These are phyloP conservation scores for Ceriagrion tenellum DNA, from an alignment of 2,888 invertebrate species.

Conservation along the genomic window DNA sequence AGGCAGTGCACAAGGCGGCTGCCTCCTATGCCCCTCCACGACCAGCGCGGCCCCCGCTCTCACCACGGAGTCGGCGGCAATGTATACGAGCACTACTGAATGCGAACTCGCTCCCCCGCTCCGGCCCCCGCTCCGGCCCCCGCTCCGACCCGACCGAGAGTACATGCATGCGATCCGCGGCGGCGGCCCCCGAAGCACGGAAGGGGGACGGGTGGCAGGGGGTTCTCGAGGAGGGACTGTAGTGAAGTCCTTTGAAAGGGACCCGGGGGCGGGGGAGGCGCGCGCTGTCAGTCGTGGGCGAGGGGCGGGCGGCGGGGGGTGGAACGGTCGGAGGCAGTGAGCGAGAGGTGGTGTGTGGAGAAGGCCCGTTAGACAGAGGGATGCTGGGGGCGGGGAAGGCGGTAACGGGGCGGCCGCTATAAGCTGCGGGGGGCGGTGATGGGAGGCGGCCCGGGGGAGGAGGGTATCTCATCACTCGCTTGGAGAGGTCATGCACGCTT, in stretches of 20 bases:
- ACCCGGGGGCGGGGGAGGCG: neutral
- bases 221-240: neutral
- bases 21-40: neutral
- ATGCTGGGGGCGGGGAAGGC: neutral
- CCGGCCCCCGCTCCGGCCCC: neutral
- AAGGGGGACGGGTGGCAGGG: neutral
- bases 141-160: neutral
- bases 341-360: neutral
- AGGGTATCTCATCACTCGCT: conserved; percentile 44
- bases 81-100: neutral
- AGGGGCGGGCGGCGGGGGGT: neutral
- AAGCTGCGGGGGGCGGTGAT: too few species aligned
- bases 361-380: neutral
- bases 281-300: neutral
- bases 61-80: neutral
- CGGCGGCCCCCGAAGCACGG: neutral
- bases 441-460: neutral
- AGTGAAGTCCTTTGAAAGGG: conserved; percentile 43
- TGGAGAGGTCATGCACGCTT: conserved; percentile 21
- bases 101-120: neutral
- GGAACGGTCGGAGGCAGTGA: too few species aligned
- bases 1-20: neutral
- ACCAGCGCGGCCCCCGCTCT: neutral
- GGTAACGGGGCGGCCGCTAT: neutral
- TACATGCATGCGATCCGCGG: conserved; percentile 37